Evolutionary conservation across 2,113 vertebrate genomes (phyloP), one percentile per base, ranked within the genome.

Genomic region (Crypturellus undulatus): DNA sequence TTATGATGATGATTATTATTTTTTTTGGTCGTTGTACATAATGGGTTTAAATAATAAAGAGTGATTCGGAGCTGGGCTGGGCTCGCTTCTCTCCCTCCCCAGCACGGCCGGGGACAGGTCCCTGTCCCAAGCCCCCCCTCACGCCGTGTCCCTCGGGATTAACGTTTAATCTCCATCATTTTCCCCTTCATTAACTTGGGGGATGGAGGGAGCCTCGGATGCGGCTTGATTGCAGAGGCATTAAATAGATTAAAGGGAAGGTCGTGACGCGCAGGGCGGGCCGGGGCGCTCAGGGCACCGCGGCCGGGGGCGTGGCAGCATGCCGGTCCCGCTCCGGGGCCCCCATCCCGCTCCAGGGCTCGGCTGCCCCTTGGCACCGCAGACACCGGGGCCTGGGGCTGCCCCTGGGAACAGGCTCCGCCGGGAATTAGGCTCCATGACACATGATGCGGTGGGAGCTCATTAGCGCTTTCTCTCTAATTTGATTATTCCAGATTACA

Each of bases 21-120:
- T 96, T 95, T 95, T 83, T 89, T 73, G 73, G 93, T 90, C 36
- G 49, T 95, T 96, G 96, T 97, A 97, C 85, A 97, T 94, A 95
- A 97, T 4, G 77, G 91, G 69, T 97, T 97, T 96, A 62, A 94
- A 94, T 96, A 97, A 97, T 97, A 97, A 97, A 97, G 95, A 96
- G 86, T 81, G 76, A 95, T 93, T 92, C 90, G 4, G 77, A 96
- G 88, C 81, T 51, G 69, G 71, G 49, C 77, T 89, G 22, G 54
- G 68, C 42, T 12, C 86, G 71, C 19, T 93, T 92, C 5, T 8
- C 1, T 9, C 9, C 51, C 59, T 40, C 8, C 36, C 21, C 0
- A 2, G 42, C 42, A 22, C 32, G 26, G 0, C 54, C 51, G 70
- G 17, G 64, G 47, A 7, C 8, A 25, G 38, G 28, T 75, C 34